Evolutionary conservation across 2,797 vertebrate species (phyloP).

Genomic region (Parotocinclus haroldoi): DNA sequence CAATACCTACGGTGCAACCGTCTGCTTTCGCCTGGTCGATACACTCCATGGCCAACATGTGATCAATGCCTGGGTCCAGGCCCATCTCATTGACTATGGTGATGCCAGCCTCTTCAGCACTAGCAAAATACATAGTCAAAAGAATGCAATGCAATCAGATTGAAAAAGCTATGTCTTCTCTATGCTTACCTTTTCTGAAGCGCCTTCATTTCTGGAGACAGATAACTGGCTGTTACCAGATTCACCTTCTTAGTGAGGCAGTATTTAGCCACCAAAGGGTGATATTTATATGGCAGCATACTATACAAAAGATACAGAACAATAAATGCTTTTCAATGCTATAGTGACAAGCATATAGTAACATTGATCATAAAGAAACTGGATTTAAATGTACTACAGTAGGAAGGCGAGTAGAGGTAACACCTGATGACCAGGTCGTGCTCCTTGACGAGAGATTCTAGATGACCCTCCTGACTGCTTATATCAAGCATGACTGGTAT

Average conservation of each 20-base stretch:
- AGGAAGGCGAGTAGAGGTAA: constrained; percentile 25
- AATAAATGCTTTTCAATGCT: neutral
- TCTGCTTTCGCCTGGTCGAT: constrained; percentile 90
- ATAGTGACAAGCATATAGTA: neutral
- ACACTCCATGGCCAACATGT: constrained; percentile 98
- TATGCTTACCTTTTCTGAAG: constrained; percentile 70
- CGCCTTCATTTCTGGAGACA: constrained; percentile 85
- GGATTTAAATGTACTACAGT: neutral
- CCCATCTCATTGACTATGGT: constrained; percentile 89
- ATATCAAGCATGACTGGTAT: constrained; percentile 79
- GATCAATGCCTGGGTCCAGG: constrained; percentile 94
- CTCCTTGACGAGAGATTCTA: constrained; percentile 81
- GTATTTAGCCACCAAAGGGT: constrained; percentile 85
- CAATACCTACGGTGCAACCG: constrained; percentile 78
- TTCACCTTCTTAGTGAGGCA: constrained; percentile 89
- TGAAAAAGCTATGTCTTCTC: neutral
- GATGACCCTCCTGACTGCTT: constrained; percentile 74
- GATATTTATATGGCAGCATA: constrained; percentile 83
- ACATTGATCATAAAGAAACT: neutral
- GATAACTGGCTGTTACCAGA: constrained; percentile 92
- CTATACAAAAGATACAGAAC: constrained; percentile 51
- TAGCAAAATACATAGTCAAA: constrained; percentile 49
- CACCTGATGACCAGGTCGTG: constrained; percentile 93
- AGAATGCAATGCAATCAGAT: constrained; percentile 12
- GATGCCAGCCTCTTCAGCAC: constrained; percentile 85